These are phyloP conservation scores for Tachystola acroxantha DNA, from an alignment of 2,888 invertebrate genomes.

Conservation along the genomic window DNA sequence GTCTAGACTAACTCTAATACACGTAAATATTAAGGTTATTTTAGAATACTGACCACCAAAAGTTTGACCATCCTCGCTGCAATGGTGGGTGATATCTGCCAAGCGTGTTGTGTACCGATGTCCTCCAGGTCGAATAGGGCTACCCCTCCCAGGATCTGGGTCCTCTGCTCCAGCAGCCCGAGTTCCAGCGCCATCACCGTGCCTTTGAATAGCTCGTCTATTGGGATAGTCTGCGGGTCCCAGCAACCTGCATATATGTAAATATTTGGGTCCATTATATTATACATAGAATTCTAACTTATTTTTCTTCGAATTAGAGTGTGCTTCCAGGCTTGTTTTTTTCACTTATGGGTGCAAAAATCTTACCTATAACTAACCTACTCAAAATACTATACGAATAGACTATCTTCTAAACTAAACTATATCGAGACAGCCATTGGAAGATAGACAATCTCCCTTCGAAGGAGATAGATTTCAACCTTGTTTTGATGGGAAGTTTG, in stretches of 20 bases:
- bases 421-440: no score
- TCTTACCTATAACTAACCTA: no score
- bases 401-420: no score
- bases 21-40: no score
- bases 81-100: slow-evolving; percentile 84
- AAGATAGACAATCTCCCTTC: no score
- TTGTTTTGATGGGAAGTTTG: no score
- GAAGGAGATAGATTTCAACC: no score
- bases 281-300: neutral
- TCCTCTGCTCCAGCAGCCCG: slow-evolving; percentile 84
- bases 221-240: slow-evolving; percentile 81
- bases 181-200: slow-evolving; percentile 84
- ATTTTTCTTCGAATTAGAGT: no score
- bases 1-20: no score
- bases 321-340: no score
- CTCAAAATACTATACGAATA: no score
- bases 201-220: slow-evolving; percentile 85
- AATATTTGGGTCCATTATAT: slow-evolving; percentile 9
- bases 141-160: slow-evolving; percentile 87
- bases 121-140: slow-evolving; percentile 87
- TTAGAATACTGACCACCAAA: slow-evolving; percentile 84
- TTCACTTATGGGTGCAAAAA: no score
- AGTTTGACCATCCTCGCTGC: slow-evolving; percentile 83
- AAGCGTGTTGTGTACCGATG: slow-evolving; percentile 83
- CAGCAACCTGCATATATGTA: slow-evolving; percentile 85